These are phyloP conservation scores for Pongo abelii DNA, from an alignment of 2,113 vertebrate species.

Conservation along the genomic window DNA sequence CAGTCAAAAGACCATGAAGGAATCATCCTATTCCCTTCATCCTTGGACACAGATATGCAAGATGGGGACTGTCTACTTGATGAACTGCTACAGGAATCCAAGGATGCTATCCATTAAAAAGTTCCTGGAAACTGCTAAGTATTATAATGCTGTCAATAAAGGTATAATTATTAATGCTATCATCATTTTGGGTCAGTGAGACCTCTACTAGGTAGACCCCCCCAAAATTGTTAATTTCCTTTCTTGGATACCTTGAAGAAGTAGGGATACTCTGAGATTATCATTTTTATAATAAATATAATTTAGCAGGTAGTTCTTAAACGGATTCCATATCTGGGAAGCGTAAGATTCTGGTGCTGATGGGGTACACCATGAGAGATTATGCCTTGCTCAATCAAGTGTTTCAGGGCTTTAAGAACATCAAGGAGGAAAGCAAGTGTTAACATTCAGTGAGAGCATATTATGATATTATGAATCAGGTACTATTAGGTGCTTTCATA, in stretches of 20 bases:
- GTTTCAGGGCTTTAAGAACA: not conserved
- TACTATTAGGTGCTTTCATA: not conserved
- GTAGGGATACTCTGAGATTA: not conserved
- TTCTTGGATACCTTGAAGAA: slow-evolving; percentile 11
- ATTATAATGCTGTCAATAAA: slow-evolving; percentile 22
- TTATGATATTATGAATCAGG: not conserved
- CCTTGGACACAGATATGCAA: not conserved
- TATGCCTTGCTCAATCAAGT: not conserved
- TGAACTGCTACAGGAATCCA: not conserved
- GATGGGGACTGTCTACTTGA: not conserved
- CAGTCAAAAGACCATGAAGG: not conserved
- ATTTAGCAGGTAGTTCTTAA: not conserved
- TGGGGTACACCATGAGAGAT: not conserved
- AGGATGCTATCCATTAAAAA: not conserved
- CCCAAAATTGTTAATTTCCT: not conserved
- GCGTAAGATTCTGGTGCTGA: slow-evolving; percentile 17
- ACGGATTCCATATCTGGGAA: not conserved
- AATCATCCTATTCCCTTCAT: slow-evolving; percentile 38
- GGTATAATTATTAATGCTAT: slow-evolving; percentile 1
- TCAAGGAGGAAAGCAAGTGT: not conserved
- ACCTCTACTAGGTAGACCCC: not conserved
- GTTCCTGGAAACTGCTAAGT: slow-evolving; percentile 28
- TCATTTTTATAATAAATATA: not conserved
- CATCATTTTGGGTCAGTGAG: not conserved
- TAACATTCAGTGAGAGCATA: not conserved